These are phyloP conservation scores for Agrochola macilenta DNA, from an alignment of 2,888 invertebrate species.

Conservation along the genomic window DNA sequence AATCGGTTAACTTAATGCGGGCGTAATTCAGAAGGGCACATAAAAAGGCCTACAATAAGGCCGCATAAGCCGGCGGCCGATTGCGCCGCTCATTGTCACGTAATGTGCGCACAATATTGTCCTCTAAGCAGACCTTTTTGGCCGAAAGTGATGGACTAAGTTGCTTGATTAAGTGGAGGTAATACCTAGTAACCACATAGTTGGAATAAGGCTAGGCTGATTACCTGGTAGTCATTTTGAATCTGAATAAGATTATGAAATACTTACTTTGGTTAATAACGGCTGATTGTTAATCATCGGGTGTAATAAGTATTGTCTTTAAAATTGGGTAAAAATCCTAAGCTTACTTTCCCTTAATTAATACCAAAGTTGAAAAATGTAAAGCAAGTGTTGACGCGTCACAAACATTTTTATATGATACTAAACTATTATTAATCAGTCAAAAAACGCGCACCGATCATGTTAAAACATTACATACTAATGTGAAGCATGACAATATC, in stretches of 20 bases:
- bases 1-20: conserved; percentile 61
- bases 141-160: conserved; percentile 17
- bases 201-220: neutral
- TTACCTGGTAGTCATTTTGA: neutral
- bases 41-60: conserved; percentile 65
- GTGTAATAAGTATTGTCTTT: neutral
- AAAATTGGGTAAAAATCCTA: neutral
- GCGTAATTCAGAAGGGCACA: conserved; percentile 58
- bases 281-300: neutral
- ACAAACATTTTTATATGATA: neutral
- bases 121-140: conserved; percentile 20
- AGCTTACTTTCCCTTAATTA: neutral
- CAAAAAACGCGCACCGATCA: too few species aligned
- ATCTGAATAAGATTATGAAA: neutral
- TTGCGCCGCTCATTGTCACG: conserved; percentile 64
- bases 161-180: conserved; percentile 36
- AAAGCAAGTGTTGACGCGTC: neutral
- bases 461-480: neutral
- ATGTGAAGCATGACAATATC: neutral
- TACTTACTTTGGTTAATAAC: too few species aligned
- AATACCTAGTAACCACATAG: neutral
- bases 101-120: conserved; percentile 64
- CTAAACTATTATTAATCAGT: neutral
- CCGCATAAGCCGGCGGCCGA: conserved; percentile 56
- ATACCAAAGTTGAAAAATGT: neutral